These are phyloP conservation scores for Drosophila kambysellisi DNA, from an alignment of 2,888 invertebrate species.

Conservation along the genomic window DNA sequence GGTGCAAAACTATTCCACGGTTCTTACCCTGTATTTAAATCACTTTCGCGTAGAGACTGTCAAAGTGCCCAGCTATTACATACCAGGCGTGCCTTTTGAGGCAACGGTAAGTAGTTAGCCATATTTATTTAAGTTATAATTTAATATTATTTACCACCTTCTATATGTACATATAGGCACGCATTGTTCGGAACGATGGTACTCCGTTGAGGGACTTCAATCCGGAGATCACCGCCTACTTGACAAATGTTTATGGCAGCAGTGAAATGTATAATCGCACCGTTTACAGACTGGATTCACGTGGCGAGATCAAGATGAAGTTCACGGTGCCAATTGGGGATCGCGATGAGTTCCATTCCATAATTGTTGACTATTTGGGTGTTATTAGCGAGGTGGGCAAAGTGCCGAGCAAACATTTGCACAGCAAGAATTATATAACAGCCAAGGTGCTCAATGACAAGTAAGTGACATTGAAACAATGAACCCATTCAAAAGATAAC, in stretches of 20 bases:
- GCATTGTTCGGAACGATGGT: slow-evolving; percentile 90
- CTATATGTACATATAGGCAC: slow-evolving; percentile 86
- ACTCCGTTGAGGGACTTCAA: slow-evolving; percentile 87
- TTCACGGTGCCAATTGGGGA: slow-evolving; percentile 83
- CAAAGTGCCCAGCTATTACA: slow-evolving; percentile 95
- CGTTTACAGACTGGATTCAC: slow-evolving; percentile 75
- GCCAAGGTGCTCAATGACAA: slow-evolving; percentile 87
- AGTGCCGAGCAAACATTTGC: slow-evolving; percentile 81
- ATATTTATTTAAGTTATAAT: neutral
- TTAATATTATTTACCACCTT: neutral
- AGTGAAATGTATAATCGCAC: slow-evolving; percentile 84
- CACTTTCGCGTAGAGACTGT: slow-evolving; percentile 92
- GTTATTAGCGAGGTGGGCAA: slow-evolving; percentile 86
- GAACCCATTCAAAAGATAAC: neutral
- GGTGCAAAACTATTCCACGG: slow-evolving; percentile 92
- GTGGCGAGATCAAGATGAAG: slow-evolving; percentile 83
- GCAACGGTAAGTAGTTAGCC: slow-evolving; percentile 72
- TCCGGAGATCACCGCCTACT: slow-evolving; percentile 86
- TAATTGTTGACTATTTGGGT: slow-evolving; percentile 89
- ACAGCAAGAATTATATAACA: slow-evolving; percentile 79
- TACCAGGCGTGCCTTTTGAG: slow-evolving; percentile 93
- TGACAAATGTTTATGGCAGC: slow-evolving; percentile 83
- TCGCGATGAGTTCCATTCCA: slow-evolving; percentile 82
- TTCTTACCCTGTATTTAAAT: slow-evolving; percentile 92
- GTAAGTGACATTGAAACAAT: slow-evolving; percentile 76